These are phyloP conservation scores for Sceloporus undulatus DNA, from an alignment of 2,113 vertebrate genomes.

Conservation along the genomic window DNA sequence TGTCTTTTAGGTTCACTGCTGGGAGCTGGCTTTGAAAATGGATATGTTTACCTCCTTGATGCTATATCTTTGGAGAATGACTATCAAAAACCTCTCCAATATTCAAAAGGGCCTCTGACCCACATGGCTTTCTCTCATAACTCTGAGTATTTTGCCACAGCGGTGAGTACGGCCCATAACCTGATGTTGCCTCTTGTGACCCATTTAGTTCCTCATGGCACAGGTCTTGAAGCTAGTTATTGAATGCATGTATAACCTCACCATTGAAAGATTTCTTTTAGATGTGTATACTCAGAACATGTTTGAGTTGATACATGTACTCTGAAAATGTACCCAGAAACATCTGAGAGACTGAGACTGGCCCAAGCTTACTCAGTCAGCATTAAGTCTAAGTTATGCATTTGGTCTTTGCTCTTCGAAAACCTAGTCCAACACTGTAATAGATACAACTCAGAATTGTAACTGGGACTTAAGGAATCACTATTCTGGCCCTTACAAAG, in stretches of 20 bases:
- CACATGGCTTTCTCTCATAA: constrained; percentile 89
- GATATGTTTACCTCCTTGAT: constrained; percentile 86
- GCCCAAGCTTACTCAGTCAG: background rate
- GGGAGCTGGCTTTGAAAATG: constrained; percentile 87
- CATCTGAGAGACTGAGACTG: background rate
- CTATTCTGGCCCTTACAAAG: no score
- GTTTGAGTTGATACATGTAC: no score
- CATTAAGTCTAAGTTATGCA: background rate
- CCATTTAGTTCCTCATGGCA: background rate
- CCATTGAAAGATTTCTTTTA: no score
- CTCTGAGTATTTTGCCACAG: constrained; percentile 89
- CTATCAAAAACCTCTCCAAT: constrained; percentile 77
- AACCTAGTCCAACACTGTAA: background rate
- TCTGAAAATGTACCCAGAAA: no score
- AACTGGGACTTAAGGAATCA: no score
- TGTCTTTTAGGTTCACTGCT: constrained; percentile 83
- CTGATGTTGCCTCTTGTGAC: no score
- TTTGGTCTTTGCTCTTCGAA: background rate
- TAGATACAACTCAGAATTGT: no score
- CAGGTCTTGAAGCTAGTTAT: no score
- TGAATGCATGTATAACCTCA: no score
- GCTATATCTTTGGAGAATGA: constrained; percentile 81
- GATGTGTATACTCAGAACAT: no score
- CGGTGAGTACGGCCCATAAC: constrained; percentile 77
- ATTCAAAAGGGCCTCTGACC: constrained; percentile 80